Conservation (phyloP, 1,140 invertebrate genomes). For the Paraescarpia echinospica region DNA sequence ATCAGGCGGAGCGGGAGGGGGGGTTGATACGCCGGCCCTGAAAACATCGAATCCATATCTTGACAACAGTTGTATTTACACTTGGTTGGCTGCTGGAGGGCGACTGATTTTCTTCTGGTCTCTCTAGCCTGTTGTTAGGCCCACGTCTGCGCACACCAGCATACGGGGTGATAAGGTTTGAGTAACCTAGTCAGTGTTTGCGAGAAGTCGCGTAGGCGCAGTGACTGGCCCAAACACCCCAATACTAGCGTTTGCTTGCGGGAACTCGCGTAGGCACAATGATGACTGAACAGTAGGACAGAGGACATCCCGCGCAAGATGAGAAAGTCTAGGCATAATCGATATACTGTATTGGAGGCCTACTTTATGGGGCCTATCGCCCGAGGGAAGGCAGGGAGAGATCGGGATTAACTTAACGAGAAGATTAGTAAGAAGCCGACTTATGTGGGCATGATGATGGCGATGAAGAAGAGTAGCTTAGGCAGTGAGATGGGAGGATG, state of each 20-base stretch:
- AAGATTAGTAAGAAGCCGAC: too few relatives aligned
- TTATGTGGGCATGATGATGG: too few relatives aligned
- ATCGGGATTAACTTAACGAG: too few relatives aligned
- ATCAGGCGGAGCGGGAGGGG: not conserved
- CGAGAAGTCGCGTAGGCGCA: not conserved
- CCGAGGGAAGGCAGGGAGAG: too few relatives aligned
- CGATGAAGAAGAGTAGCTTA: too few relatives aligned
- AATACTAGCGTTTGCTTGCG: not conserved
- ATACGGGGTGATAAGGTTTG: not conserved
- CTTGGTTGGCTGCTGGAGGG: not conserved
- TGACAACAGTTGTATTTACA: slow-evolving; percentile 1
- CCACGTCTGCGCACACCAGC: not conserved
- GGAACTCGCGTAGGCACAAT: not conserved
- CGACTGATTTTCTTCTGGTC: not conserved
- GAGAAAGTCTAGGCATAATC: too few relatives aligned
- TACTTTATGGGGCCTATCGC: too few relatives aligned
- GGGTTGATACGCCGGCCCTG: not conserved
- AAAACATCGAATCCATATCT: not conserved
- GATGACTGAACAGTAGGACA: not conserved
- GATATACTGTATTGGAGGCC: too few relatives aligned
- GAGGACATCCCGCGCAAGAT: not conserved
- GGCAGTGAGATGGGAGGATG: too few relatives aligned
- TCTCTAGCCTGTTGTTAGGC: not conserved
- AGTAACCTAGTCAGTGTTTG: not conserved
- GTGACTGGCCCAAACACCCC: not conserved